phyloP scores from a whole-genome alignment of 2,113 vertebrate genomes.

The Chaenogobius annularis region DNA sequence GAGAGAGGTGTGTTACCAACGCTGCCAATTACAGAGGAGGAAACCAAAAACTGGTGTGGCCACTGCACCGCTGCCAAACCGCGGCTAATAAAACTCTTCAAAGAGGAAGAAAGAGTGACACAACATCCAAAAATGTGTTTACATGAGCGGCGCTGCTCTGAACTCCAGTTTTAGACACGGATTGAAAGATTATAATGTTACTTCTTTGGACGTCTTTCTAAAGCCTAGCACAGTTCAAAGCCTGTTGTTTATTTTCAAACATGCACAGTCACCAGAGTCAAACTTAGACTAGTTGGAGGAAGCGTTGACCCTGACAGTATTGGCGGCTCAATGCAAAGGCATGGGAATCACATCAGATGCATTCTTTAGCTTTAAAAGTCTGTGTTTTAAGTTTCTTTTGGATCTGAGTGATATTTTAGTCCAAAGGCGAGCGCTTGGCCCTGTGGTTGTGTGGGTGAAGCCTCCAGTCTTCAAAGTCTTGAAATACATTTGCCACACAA shows the following conservation, averaged over 20 bases:
- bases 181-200: conserved; percentile 26
- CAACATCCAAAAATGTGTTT: conserved; percentile 48
- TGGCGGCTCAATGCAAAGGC: conserved; percentile 47
- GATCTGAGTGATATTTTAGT: conserved; percentile 70
- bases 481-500: conserved; percentile 73
- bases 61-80: conserved; percentile 51
- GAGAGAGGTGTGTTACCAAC: conserved; percentile 41
- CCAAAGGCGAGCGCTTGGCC: conserved; percentile 59
- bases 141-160: conserved; percentile 18
- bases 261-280: conserved; percentile 52
- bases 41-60: conserved; percentile 47
- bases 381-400: conserved; percentile 55
- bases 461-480: conserved; percentile 72
- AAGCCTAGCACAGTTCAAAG: conserved; percentile 37
- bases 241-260: conserved; percentile 51
- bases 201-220: conserved; percentile 33
- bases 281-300: conserved; percentile 38
- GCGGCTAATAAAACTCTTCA: conserved; percentile 37
- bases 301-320: conserved; percentile 38
- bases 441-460: conserved; percentile 75
- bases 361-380: conserved; percentile 59
- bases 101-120: conserved; percentile 33
- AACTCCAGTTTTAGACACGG: conserved; percentile 38
- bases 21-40: conserved; percentile 47
- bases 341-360: conserved; percentile 50